Base-by-base conservation (phyloP, 2,797 vertebrate species). In the Gambusia yucatana region DNA sequence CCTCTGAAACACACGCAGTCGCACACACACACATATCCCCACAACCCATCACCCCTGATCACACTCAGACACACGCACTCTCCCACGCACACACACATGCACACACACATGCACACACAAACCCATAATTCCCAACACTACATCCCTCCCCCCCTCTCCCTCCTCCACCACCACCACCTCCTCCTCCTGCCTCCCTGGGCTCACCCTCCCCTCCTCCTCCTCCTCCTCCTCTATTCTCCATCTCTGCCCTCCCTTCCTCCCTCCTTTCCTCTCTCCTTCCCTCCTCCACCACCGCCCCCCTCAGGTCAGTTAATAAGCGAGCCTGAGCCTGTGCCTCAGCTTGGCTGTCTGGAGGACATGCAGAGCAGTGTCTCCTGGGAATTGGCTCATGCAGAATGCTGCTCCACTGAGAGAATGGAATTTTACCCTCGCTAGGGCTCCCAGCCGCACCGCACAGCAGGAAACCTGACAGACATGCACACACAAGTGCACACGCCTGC, bases 311-410 rank as follows among this genome's bases (percentile, higher is more conserved):
- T 96, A 97, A 96, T 96, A 97, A 94, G 95, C 95, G 93, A 95
- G 96, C 91, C 94, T 94, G 91, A 93, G 93, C 93, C 91, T 91
- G 92, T 93, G 95, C 93, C 95, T 95, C 90, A 94, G 96, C 93
- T 95, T 93, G 96, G 94, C 95, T 96, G 96, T 96, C 95, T 93
- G 94, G 95, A 96, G 96, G 94, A 96, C 96, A 95, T 96, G 95
- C 95, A 95, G 94, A 95, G 94, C 93, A 94, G 96, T 96, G 96
- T 97, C 97, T 97, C 97, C 94, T 94, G 96, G 96, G 98, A 98
- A 95, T 90, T 94, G 92, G 95, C 96, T 97, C 97, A 97, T 97
- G 97, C 97, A 98, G 97, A 97, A 97, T 95, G 93, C 95, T 96
- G 94, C 95, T 96, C 96, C 87, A 91, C 95, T 91, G 96, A 97